A percentile compares a stretch with the other conserved stretches of the same genome.
These are phyloP conservation scores for Lycocerus yunnanus DNA, from an alignment of 2,888 invertebrate species.

Conservation along the genomic window DNA sequence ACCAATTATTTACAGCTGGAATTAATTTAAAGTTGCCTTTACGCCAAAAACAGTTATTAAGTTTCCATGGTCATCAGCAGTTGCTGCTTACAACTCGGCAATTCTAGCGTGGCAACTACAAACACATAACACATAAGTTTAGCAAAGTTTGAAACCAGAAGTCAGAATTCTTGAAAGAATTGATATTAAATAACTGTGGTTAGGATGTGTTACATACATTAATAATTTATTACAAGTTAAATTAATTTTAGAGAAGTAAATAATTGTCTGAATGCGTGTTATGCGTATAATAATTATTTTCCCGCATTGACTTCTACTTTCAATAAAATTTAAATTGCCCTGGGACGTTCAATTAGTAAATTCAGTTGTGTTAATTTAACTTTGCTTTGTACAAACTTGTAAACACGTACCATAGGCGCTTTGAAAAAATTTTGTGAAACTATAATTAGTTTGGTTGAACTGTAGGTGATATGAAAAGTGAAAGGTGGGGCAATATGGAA, in stretches of 20 bases:
- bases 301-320: not conserved
- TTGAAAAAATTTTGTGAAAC: not conserved
- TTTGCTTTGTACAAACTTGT: not conserved
- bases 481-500: too few species aligned
- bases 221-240: slow-evolving; percentile 10
- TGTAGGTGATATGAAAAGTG: not conserved
- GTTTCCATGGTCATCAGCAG: slow-evolving; percentile 19
- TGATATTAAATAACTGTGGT: slow-evolving; percentile 24
- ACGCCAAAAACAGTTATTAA: slow-evolving; percentile 19
- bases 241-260: slow-evolving; percentile 26
- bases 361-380: not conserved
- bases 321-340: not conserved
- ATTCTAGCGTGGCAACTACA: slow-evolving; percentile 15
- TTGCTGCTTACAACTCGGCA: slow-evolving; percentile 5
- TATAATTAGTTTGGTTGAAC: not conserved
- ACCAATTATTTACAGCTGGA: slow-evolving; percentile 8
- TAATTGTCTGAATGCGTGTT: slow-evolving; percentile 4
- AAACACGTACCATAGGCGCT: not conserved
- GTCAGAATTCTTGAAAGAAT: slow-evolving; percentile 20
- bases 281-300: not conserved
- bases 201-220: slow-evolving; percentile 6
- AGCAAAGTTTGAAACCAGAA: slow-evolving; percentile 23
- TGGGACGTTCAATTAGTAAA: not conserved
- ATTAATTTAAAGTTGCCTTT: slow-evolving; percentile 23
- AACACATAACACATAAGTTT: slow-evolving; percentile 13